Conservation (phyloP, 2,888 invertebrate species). For the Sussaba pulchella region DNA sequence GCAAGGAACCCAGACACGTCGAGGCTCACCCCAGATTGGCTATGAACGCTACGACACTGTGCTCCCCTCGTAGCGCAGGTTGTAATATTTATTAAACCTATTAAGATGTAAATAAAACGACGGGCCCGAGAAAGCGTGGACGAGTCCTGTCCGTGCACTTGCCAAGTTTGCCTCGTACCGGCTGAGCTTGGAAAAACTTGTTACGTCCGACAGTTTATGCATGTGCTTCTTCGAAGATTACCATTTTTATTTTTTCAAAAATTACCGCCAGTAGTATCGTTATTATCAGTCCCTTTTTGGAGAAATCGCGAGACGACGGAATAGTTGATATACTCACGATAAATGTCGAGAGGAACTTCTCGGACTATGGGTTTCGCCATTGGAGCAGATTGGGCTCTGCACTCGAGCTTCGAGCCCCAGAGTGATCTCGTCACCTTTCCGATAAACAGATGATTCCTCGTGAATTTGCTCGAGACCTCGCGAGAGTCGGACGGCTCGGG, state of each 20-base stretch:
- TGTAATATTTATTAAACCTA: constrained; percentile 52
- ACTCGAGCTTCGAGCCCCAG: constrained; percentile 91
- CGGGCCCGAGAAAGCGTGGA: too few relatives aligned
- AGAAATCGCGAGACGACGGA: too few relatives aligned
- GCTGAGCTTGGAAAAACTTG: constrained; percentile 34
- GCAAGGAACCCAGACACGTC: neutral
- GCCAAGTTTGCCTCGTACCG: too few relatives aligned
- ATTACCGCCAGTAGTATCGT: neutral
- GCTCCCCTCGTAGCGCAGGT: constrained; percentile 1
- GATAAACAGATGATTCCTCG: constrained; percentile 92
- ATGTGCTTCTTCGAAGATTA: too few relatives aligned
- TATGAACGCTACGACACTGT: constrained; percentile 23
- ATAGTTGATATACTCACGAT: constrained; percentile 84
- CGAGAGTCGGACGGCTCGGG: constrained; percentile 81
- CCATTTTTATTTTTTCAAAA: too few relatives aligned
- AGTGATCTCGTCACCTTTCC: constrained; percentile 90
- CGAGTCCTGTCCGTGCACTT: too few relatives aligned
- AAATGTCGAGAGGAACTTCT: constrained; percentile 92
- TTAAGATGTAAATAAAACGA: constrained; percentile 40
- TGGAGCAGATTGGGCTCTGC: constrained; percentile 91
- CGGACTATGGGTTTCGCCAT: constrained; percentile 89
- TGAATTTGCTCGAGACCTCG: constrained; percentile 86
- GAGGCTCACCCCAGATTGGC: constrained; percentile 20
- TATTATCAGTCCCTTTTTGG: too few relatives aligned
- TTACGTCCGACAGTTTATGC: neutral